These are phyloP conservation scores for Trichonephila inaurata DNA, from an alignment of 1,140 invertebrate genomes.

Conservation along the genomic window DNA sequence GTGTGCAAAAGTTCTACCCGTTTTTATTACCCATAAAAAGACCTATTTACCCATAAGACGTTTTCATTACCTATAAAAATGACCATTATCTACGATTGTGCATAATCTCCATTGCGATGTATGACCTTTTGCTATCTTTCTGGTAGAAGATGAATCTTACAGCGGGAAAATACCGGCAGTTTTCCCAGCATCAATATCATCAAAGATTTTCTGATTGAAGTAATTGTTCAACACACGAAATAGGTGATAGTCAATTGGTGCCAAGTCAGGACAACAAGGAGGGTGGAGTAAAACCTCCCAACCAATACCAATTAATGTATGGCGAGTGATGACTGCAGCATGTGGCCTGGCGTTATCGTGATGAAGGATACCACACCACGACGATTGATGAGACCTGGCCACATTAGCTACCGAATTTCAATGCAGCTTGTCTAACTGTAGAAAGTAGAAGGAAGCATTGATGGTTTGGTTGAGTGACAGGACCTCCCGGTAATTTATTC, in stretches of 20 bases:
- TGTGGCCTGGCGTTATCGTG: neutral
- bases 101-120: too few relatives aligned
- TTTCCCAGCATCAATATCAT: neutral
- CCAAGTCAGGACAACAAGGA: too few relatives aligned
- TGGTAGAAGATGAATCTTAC: neutral
- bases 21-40: too few relatives aligned
- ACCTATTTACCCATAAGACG: too few relatives aligned
- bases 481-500: neutral
- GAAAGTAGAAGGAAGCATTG: neutral
- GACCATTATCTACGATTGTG: too few relatives aligned
- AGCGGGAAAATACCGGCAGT: too few relatives aligned
- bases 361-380: neutral
- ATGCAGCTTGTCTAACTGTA: neutral
- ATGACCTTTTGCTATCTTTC: neutral
- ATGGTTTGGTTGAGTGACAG: neutral
- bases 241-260: neutral
- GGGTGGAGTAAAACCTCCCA: neutral
- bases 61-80: too few relatives aligned
- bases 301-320: neutral
- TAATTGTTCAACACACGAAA: neutral
- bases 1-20: too few relatives aligned
- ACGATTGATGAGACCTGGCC: neutral
- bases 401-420: neutral
- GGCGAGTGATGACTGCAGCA: slow-evolving; percentile 7
- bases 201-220: neutral